These are phyloP conservation scores for Chiridota heheva DNA, from an alignment of 35 echinoderm and acorn worm genomes.

Conservation along the genomic window DNA sequence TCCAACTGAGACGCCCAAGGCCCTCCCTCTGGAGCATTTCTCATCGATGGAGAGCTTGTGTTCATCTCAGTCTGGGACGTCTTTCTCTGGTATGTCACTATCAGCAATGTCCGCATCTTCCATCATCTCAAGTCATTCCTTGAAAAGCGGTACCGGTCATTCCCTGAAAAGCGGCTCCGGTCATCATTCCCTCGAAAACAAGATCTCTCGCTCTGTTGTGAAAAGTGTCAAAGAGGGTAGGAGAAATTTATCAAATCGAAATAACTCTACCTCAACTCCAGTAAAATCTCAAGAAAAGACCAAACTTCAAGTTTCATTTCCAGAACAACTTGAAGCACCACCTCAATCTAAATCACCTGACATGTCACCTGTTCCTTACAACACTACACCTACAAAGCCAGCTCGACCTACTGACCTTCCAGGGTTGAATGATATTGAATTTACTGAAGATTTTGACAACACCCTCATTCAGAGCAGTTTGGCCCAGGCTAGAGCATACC, in stretches of 20 bases:
- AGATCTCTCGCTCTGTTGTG: constrained; percentile 39
- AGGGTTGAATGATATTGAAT: no score
- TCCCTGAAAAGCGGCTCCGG: no score
- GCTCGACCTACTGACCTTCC: no score
- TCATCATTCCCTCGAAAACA: constrained; percentile 32
- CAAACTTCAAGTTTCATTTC: neutral
- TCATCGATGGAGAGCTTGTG: constrained; percentile 97
- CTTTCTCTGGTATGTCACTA: constrained; percentile 88
- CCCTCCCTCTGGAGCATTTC: constrained; percentile 84
- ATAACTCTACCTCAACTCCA: constrained; percentile 29
- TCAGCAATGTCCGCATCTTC: constrained; percentile 85
- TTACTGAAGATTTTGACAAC: no score
- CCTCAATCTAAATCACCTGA: no score
- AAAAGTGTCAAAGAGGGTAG: constrained; percentile 51
- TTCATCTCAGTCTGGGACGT: constrained; percentile 86
- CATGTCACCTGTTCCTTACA: no score
- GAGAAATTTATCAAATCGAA: constrained; percentile 2
- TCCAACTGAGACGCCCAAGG: constrained; percentile 78
- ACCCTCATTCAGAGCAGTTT: no score
- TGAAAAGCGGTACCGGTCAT: constrained; percentile 40
- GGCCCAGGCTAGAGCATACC: no score
- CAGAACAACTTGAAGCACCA: neutral
- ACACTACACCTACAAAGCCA: no score
- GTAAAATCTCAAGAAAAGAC: neutral
- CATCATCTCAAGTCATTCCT: constrained; percentile 92